These are phyloP conservation scores for Cydia amplana DNA, from an alignment of 1,140 invertebrate species.

Conservation along the genomic window DNA sequence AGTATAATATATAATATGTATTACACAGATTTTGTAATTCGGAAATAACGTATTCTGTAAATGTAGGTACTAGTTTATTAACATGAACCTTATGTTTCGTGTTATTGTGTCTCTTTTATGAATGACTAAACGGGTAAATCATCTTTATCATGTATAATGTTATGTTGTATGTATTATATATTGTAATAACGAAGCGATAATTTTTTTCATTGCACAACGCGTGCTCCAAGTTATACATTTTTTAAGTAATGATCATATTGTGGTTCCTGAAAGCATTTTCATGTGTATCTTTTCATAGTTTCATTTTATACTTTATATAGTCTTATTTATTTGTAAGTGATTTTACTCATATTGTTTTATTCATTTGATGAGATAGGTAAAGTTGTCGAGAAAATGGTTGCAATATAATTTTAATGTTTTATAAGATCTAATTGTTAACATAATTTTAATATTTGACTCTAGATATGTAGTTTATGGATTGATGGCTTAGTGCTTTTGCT, in stretches of 20 bases:
- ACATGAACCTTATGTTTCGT: neutral
- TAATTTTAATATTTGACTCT: conserved; percentile 8
- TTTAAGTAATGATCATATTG: conserved; percentile 40
- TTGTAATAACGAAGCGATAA: neutral
- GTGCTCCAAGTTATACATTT: conserved; percentile 15
- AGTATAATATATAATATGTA: no score
- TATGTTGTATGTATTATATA: neutral
- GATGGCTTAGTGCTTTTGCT: conserved; percentile 7
- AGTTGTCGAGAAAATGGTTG: conserved; percentile 11
- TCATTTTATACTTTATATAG: conserved; percentile 15
- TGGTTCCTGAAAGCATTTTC: conserved; percentile 64
- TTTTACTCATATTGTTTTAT: conserved; percentile 17
- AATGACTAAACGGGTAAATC: neutral
- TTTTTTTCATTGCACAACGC: neutral
- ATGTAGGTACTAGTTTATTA: neutral
- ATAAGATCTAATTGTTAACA: conserved; percentile 31
- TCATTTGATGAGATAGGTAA: neutral
- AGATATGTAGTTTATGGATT: conserved; percentile 8
- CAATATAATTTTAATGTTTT: conserved; percentile 28
- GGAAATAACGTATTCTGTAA: neutral
- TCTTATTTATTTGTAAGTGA: conserved; percentile 24
- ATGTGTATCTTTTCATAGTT: conserved; percentile 38
- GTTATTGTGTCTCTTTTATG: neutral
- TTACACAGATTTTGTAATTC: neutral
- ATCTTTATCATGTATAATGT: neutral